These are phyloP conservation scores for Drosophila arawakana DNA, from an alignment of 1,140 invertebrate genomes.

Conservation along the genomic window DNA sequence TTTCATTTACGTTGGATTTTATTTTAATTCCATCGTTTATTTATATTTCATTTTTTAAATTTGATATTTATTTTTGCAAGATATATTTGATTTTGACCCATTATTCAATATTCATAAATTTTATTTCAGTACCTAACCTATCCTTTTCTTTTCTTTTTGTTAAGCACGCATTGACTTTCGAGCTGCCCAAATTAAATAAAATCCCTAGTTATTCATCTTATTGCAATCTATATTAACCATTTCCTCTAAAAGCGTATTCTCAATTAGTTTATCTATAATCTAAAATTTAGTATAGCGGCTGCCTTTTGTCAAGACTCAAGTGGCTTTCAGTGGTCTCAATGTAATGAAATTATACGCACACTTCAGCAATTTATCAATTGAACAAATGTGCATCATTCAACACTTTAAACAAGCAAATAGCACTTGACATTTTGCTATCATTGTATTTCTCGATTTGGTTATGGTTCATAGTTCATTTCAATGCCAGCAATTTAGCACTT, in stretches of 20 bases:
- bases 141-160: no score
- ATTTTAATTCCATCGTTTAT: no score
- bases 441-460: conserved; percentile 38
- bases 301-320: conserved; percentile 37
- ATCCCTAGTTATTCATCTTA: neutral
- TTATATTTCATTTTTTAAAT: no score
- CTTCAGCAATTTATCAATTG: conserved; percentile 78
- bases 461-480: conserved; percentile 44
- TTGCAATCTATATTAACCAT: conserved; percentile 19
- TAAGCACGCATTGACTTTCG: no score
- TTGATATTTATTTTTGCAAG: no score
- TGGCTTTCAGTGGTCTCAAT: conserved; percentile 17
- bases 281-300: neutral
- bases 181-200: neutral
- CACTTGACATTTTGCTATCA: conserved; percentile 2
- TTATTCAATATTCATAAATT: no score
- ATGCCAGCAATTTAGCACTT: conserved; percentile 76
- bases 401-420: conserved; percentile 22
- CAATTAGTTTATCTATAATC: conserved; percentile 29
- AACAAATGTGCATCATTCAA: conserved; percentile 50
- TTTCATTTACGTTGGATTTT: no score
- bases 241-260: conserved; percentile 26
- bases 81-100: no score
- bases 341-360: conserved; percentile 80
- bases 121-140: no score